These are phyloP conservation scores for Steromphala cineraria DNA, from an alignment of 2,888 invertebrate genomes.

Conservation along the genomic window DNA sequence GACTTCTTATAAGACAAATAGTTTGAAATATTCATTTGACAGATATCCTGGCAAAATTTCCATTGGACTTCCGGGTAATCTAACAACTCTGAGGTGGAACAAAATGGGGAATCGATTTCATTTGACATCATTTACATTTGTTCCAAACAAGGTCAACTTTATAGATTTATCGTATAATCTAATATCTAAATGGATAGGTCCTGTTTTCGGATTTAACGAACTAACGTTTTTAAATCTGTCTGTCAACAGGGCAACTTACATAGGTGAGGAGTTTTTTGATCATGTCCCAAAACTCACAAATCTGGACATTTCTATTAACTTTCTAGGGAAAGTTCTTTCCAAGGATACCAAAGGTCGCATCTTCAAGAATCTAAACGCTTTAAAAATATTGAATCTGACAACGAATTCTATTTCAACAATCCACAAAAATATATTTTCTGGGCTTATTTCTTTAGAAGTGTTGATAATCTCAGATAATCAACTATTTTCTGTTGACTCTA, in stretches of 20 bases:
- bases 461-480: background rate
- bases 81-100: too few species aligned
- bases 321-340: background rate
- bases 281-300: background rate
- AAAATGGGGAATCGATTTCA: too few species aligned
- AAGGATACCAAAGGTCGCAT: background rate
- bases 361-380: background rate
- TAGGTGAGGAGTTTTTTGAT: constrained; percentile 1
- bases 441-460: background rate
- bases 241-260: background rate
- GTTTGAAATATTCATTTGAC: too few species aligned
- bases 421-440: background rate
- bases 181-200: constrained; percentile 9
- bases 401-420: constrained; percentile 6
- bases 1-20: too few species aligned
- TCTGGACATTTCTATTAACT: constrained; percentile 1
- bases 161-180: constrained; percentile 16
- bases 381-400: constrained; percentile 9
- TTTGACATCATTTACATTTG: too few species aligned
- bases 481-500: background rate
- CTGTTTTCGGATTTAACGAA: constrained; percentile 5
- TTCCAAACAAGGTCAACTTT: background rate
- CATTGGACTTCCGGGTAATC: too few species aligned
- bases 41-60: too few species aligned
- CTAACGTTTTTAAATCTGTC: constrained; percentile 20